These are phyloP conservation scores for Eulemur macaco DNA, from an alignment of 2,113 vertebrate species.

Conservation along the genomic window DNA sequence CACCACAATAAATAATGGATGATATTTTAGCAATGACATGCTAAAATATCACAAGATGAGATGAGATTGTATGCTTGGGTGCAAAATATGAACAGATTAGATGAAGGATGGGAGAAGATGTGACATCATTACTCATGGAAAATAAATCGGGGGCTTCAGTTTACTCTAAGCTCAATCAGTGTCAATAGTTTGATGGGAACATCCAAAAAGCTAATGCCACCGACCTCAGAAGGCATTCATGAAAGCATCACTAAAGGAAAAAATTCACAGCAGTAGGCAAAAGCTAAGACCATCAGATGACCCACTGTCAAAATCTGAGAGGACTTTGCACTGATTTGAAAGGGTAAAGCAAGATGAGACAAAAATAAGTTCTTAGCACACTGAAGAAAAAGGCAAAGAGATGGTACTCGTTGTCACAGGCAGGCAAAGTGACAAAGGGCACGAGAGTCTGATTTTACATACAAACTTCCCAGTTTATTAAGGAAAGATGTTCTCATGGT, in stretches of 20 bases:
- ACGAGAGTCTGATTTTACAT: background rate
- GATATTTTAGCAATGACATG: background rate
- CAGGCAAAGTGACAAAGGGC: background rate
- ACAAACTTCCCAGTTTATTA: constrained; percentile 7
- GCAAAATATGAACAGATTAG: background rate
- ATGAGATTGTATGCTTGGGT: background rate
- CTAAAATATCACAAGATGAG: background rate
- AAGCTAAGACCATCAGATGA: background rate
- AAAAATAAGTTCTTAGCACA: constrained; percentile 1
- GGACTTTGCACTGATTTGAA: background rate
- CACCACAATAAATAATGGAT: background rate
- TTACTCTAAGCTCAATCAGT: background rate
- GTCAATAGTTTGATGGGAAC: background rate
- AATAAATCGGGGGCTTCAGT: background rate
- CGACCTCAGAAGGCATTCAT: background rate
- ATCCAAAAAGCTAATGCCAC: background rate
- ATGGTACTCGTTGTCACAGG: background rate
- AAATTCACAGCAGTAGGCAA: background rate
- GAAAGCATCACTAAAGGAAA: background rate
- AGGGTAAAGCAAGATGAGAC: background rate
- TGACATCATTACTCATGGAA: background rate
- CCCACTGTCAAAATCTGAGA: background rate
- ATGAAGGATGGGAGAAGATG: background rate
- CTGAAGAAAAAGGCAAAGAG: background rate
- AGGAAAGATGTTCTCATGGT: background rate